Conservation (phyloP, 2,113 vertebrate species). For the Boulengeromyrus knoepffleri region DNA sequence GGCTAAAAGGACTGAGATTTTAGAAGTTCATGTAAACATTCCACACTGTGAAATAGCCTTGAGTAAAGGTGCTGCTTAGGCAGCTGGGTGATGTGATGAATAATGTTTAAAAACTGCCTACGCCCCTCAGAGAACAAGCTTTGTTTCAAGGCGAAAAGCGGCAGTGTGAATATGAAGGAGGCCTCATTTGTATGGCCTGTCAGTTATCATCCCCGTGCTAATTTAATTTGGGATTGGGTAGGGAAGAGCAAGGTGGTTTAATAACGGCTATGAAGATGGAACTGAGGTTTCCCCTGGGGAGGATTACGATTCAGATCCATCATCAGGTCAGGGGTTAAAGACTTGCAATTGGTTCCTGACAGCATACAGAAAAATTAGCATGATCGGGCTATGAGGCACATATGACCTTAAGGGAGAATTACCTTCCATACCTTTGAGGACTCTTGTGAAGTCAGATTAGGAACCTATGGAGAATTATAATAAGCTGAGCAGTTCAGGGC, state of each 20-base stretch:
- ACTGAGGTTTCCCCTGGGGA: background rate
- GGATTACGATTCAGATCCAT: conserved; percentile 10
- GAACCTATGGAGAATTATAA: background rate
- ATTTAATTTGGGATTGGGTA: conserved; percentile 18
- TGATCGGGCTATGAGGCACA: background rate
- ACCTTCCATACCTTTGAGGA: background rate
- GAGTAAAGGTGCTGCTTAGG: background rate
- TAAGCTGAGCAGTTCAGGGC: background rate
- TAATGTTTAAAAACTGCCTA: background rate
- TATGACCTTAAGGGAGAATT: background rate
- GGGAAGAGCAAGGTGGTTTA: background rate
- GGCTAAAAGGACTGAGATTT: background rate
- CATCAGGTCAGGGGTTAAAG: background rate
- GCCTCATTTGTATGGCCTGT: background rate
- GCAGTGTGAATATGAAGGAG: conserved; percentile 12
- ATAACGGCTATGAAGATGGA: background rate
- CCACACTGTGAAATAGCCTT: background rate
- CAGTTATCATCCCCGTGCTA: conserved; percentile 9
- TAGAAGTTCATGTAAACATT: background rate
- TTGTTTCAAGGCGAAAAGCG: background rate
- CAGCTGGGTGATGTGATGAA: background rate
- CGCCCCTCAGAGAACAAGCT: background rate
- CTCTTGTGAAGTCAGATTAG: background rate
- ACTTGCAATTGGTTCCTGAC: background rate
- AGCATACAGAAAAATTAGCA: background rate